Percentiles rank a stretch among this genome's conserved stretches.
These are phyloP conservation scores for Mungos mungo DNA, from an alignment of 2,113 vertebrate species.

Conservation along the genomic window DNA sequence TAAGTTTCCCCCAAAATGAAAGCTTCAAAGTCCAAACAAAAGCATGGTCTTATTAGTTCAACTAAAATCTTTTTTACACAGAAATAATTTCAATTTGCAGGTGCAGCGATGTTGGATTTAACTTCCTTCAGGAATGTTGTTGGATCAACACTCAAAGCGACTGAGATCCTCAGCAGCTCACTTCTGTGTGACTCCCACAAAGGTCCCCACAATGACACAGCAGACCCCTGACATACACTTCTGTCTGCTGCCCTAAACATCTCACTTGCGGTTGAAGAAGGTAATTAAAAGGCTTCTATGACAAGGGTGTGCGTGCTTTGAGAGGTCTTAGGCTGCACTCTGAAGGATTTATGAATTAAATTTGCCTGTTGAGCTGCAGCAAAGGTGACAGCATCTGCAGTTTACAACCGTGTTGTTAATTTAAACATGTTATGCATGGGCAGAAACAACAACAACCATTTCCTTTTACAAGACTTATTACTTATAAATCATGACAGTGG, in stretches of 20 bases:
- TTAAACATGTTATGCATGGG: slow-evolving; percentile 77
- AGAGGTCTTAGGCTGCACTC: slow-evolving; percentile 5
- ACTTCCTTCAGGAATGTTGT: neutral
- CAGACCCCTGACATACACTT: neutral
- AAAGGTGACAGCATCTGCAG: slow-evolving; percentile 74
- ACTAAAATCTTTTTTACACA: neutral
- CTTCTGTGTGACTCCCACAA: rapidly evolving
- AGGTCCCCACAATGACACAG: neutral
- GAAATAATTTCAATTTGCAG: neutral
- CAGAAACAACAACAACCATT: slow-evolving; percentile 80
- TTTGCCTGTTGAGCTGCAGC: slow-evolving; percentile 74
- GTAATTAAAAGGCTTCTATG: slow-evolving; percentile 71
- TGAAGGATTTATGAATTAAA: slow-evolving; percentile 81
- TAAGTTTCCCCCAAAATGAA: neutral
- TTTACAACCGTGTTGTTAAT: slow-evolving; percentile 80
- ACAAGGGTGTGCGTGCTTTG: neutral
- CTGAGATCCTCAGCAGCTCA: neutral
- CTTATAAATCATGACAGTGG: slow-evolving; percentile 75
- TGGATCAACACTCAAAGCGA: neutral
- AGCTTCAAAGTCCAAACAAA: neutral
- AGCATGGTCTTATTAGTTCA: neutral
- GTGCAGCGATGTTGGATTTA: slow-evolving; percentile 32
- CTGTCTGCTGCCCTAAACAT: slow-evolving; percentile 32
- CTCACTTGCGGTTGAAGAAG: neutral
- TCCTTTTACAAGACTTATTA: slow-evolving; percentile 75